phyloP scores from a whole-genome alignment of 2,113 vertebrate genomes.

The Naja naja region DNA sequence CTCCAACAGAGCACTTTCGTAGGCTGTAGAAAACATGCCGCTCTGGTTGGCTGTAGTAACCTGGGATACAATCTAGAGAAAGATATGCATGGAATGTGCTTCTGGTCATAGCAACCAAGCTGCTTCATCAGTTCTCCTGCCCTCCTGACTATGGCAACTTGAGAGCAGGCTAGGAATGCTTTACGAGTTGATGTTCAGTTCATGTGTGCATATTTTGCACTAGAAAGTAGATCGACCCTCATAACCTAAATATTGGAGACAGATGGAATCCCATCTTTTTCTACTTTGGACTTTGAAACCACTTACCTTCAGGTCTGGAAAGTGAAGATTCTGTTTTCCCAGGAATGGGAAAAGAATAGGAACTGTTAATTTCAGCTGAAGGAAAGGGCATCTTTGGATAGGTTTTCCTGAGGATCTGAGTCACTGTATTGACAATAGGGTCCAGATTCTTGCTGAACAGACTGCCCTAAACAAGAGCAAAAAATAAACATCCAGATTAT shows the following conservation, averaged over 20 bases:
- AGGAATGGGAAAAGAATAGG: slow-evolving; percentile 75
- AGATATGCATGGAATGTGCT: no score
- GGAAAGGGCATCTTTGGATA: slow-evolving; percentile 78
- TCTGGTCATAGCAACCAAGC: no score
- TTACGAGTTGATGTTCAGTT: no score
- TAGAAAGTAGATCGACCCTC: background rate
- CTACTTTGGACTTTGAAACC: background rate
- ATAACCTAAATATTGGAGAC: background rate
- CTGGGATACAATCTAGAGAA: no score
- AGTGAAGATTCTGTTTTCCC: background rate
- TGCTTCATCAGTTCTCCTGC: no score
- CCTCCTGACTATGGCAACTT: no score
- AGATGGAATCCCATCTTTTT: background rate
- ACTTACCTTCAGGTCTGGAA: slow-evolving; percentile 57
- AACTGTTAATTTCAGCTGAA: slow-evolving; percentile 69
- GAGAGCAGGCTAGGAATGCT: no score
- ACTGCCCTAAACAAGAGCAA: slow-evolving; percentile 68
- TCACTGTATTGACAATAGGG: slow-evolving; percentile 61
- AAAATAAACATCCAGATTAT: background rate
- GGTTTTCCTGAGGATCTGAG: slow-evolving; percentile 86
- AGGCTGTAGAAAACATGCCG: no score
- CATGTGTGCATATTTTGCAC: background rate
- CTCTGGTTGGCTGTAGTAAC: no score
- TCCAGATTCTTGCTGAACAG: slow-evolving; percentile 67
- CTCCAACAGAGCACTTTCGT: no score